Base-by-base conservation (phyloP, 2,113 vertebrate species). In the Caracal caracal region DNA sequence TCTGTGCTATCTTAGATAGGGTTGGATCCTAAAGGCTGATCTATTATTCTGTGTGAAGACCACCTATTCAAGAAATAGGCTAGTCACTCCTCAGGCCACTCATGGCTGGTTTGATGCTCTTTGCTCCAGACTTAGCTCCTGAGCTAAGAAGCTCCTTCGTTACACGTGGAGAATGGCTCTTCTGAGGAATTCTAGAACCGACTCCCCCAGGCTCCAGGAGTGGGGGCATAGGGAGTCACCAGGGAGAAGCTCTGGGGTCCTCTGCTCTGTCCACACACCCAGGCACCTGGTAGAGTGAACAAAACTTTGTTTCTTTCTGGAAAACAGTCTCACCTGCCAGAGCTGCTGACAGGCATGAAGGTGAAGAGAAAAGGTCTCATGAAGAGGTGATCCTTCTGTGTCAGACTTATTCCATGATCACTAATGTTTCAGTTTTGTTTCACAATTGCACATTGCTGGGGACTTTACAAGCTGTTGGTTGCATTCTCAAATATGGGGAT, bases 181-280 rank as follows among this genome's bases (percentile, higher is more conserved):
- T 33, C n/a, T 19, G 16, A 49, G 40, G 85, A 68, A 6, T 28
- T 79, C 70, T 37, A 63, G 79, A 63, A 24, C 15, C 9, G 5
- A 71, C 40, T 8, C 20, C 2, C n/a, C 35, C 6, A 10, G 51
- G 43, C 28, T 93, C 19, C 35, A 33, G 70, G 66, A 75, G 24
- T 24, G 0, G 85, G 61, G 30, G 2, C 1, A 1, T 28, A 59
- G 15, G 56, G 26, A 17, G 56, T 15, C 17, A 17, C 0, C n/a
- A 28, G 53, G 47, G n/a, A 63, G 53, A 0, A 0, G 47, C 24
- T 33, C 86, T 33, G 16, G 6, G 20, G 76, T 15, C 56, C 56
- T 59, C 56, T 59, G 56, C 19, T 59, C 56, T 59, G 56, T 59
- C 56, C 56, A 59, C 56, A 59, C 8, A 59, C 20, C n/a, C 0